Conservation (phyloP, 1,140 invertebrate species). For the Pogonomyrmex californicus region DNA sequence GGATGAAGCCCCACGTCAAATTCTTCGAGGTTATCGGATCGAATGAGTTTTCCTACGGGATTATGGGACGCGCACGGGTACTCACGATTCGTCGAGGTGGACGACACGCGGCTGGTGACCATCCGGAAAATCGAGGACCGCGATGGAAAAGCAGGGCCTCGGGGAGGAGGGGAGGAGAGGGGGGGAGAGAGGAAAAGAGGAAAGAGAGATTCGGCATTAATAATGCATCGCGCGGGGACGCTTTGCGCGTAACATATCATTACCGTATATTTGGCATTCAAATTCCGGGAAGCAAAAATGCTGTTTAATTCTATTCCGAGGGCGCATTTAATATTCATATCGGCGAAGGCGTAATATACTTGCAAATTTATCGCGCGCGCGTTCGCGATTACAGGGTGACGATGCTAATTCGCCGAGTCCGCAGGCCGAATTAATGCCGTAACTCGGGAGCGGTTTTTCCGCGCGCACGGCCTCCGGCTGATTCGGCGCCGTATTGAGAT, state of each 20-base stretch:
- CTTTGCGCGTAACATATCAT: conserved; percentile 55
- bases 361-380: conserved; percentile 79
- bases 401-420: conserved; percentile 53
- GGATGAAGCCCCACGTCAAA: conserved; percentile 73
- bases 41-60: conserved; percentile 76
- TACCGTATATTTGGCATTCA: conserved; percentile 62
- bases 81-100: conserved; percentile 27
- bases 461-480: not conserved
- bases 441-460: conserved; percentile 47
- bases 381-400: conserved; percentile 71
- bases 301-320: conserved; percentile 63
- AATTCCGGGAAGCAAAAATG: conserved; percentile 61
- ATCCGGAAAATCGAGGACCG: conserved; percentile 62
- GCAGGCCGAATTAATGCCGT: conserved; percentile 49
- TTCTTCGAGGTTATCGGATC: conserved; percentile 81
- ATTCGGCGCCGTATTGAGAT: conserved; percentile 13
- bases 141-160: conserved; percentile 17
- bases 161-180: not conserved
- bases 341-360: conserved; percentile 63
- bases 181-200: not conserved
- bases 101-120: not conserved
- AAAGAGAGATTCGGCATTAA: conserved; percentile 41
- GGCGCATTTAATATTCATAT: conserved; percentile 62
- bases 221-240: conserved; percentile 58
- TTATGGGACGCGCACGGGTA: conserved; percentile 55